Evolutionary conservation across 2,113 vertebrate species (phyloP).

Genomic region (Castor canadensis): DNA sequence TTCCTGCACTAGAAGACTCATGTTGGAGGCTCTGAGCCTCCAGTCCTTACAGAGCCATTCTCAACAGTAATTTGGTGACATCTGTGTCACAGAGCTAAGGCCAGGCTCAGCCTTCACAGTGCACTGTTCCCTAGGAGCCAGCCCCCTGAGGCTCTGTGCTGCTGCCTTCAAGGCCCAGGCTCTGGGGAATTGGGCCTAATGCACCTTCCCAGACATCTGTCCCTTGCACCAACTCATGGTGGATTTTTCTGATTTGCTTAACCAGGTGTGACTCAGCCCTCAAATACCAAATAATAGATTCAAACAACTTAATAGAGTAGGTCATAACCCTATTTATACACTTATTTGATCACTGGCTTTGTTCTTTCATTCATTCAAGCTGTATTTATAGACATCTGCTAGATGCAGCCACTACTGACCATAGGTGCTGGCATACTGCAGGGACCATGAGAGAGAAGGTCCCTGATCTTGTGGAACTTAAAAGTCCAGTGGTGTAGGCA

Average conservation of each 20-base stretch:
- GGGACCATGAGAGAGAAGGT: neutral
- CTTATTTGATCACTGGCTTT: too few species aligned
- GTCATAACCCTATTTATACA: neutral
- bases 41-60: neutral
- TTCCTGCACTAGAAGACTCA: too few species aligned
- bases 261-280: neutral
- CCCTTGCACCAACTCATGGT: neutral
- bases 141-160: neutral
- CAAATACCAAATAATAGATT: neutral
- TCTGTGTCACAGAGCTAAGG: neutral
- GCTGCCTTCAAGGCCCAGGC: neutral
- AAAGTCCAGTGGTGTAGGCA: neutral
- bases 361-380: neutral
- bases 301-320: neutral
- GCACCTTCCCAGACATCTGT: neutral
- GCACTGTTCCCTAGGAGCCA: rapidly evolving
- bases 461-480: neutral
- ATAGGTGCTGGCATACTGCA: neutral
- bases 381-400: neutral
- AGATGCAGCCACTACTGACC: neutral
- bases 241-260: neutral
- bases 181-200: neutral
- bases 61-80: neutral
- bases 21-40: neutral
- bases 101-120: neutral